A percentile compares a stretch with the other conserved stretches of the same genome.
Evolutionary conservation across 2,888 invertebrate genomes (phyloP).

Genomic region (Petrolisthes cinctipes): DNA sequence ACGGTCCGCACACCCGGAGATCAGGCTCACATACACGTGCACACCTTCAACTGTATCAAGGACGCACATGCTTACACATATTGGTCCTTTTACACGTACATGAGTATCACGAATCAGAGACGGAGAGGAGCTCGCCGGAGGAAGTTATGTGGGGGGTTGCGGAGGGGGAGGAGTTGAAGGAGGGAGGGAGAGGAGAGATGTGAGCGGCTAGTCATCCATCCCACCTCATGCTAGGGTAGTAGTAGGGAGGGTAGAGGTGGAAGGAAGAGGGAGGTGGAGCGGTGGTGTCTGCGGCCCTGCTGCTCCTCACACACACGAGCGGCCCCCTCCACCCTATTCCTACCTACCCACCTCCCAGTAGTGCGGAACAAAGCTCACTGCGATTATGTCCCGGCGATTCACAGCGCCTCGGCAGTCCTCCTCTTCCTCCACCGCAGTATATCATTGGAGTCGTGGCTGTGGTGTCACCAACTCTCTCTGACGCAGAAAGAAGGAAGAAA

Average conservation of each 20-base stretch:
- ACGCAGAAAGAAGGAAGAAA: neutral
- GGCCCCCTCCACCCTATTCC: neutral
- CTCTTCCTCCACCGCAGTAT: neutral
- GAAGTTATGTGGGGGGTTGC: neutral
- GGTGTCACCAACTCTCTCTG: neutral
- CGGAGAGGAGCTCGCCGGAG: neutral
- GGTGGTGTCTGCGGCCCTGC: neutral
- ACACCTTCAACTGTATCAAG: neutral
- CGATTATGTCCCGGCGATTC: neutral
- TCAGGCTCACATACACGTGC: slow-evolving; percentile 4
- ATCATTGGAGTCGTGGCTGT: neutral
- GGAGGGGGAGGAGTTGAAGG: neutral
- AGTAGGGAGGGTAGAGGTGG: neutral
- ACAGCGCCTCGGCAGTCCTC: neutral
- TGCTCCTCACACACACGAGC: neutral
- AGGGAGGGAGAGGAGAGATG: neutral
- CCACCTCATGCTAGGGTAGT: neutral
- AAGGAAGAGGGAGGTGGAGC: neutral
- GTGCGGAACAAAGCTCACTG: neutral
- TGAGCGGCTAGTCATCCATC: neutral
- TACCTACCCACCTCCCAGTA: neutral
- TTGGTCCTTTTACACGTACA: neutral
- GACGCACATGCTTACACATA: neutral
- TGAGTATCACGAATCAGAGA: neutral
- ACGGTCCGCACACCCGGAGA: neutral